These are phyloP conservation scores for Macrosiphum euphorbiae DNA, from an alignment of 2,888 invertebrate genomes.

Conservation along the genomic window DNA sequence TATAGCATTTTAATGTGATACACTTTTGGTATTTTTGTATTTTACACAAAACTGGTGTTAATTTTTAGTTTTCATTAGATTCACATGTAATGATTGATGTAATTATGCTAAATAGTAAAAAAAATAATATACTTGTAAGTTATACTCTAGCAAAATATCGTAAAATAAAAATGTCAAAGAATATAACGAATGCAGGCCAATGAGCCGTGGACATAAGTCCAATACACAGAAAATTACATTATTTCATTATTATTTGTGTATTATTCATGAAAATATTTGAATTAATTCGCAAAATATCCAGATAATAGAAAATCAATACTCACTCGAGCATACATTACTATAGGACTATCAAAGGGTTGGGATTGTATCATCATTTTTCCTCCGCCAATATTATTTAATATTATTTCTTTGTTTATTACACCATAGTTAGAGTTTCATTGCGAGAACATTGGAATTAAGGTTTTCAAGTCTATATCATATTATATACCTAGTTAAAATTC, in stretches of 20 bases:
- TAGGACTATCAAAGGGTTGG: not conserved
- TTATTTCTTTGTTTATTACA: not conserved
- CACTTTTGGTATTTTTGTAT: too few relatives aligned
- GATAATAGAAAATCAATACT: conserved; percentile 4
- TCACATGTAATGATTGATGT: too few relatives aligned
- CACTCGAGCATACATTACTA: not conserved
- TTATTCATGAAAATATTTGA: not conserved
- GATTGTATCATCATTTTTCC: not conserved
- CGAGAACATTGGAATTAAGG: not conserved
- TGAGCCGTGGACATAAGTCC: not conserved
- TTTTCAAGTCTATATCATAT: not conserved
- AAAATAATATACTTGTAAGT: too few relatives aligned
- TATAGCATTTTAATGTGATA: not conserved
- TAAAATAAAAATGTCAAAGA: not conserved
- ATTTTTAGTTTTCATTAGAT: too few relatives aligned
- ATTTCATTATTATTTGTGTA: not conserved
- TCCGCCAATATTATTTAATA: not conserved
- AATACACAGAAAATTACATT: not conserved
- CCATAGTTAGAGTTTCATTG: not conserved
- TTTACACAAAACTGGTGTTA: too few relatives aligned
- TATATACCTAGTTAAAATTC: not conserved
- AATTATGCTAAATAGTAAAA: too few relatives aligned
- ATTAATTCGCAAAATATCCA: not conserved
- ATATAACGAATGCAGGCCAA: not conserved
- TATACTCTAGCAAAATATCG: not conserved